These are phyloP conservation scores for Chlorodrepanis virens DNA, from an alignment of 2,113 vertebrate species.

Conservation along the genomic window DNA sequence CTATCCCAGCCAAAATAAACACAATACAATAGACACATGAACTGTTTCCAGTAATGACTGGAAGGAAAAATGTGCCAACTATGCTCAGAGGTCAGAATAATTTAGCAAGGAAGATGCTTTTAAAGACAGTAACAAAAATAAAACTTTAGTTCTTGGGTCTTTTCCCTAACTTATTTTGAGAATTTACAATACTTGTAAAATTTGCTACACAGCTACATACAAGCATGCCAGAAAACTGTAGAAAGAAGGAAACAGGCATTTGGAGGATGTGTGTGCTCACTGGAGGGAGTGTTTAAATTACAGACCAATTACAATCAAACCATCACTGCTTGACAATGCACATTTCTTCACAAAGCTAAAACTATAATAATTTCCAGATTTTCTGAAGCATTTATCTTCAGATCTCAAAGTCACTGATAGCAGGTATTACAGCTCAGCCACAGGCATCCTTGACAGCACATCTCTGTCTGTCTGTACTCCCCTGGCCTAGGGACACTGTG, in stretches of 20 bases:
- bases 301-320: not conserved
- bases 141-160: not conserved
- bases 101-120: not conserved
- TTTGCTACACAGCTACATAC: not conserved
- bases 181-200: not conserved
- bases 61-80: not conserved
- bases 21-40: not conserved
- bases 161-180: not conserved
- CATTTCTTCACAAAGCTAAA: conserved; percentile 1
- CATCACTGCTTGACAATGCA: not conserved
- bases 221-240: not conserved
- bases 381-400: not conserved
- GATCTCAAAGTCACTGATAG: not conserved
- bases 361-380: not conserved
- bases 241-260: not conserved
- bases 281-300: not conserved
- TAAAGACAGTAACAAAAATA: not conserved
- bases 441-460: not conserved
- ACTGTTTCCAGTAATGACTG: not conserved
- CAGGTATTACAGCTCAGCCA: not conserved
- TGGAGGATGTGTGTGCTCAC: not conserved
- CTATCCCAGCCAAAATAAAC: not conserved
- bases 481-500: not conserved
- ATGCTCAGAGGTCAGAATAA: not conserved
- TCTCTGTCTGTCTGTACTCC: not conserved